Base-by-base conservation (phyloP, 1,140 invertebrate genomes). In the Venturia canescens region DNA sequence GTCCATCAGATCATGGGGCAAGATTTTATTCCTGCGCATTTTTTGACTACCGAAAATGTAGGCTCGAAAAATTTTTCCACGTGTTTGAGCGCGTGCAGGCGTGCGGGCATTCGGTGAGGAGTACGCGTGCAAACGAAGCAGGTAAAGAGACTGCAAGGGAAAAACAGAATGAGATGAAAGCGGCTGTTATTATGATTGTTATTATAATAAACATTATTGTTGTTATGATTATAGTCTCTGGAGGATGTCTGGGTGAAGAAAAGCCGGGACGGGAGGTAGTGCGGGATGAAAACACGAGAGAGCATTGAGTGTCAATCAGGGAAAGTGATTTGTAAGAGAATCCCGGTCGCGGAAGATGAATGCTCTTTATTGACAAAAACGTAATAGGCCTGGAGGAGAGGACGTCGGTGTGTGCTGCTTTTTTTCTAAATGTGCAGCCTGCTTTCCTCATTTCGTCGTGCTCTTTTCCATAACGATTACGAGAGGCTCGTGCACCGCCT, bases 221-320 rank as follows among this genome's bases (percentile, higher is more conserved):
- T 27, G 23, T 63, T 23, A 26, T 63, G n/a, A 26, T 26, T 23
- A 15, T 27, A 80, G 27, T 78, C 53, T 69, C 77, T 76, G 53
- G 79, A 74, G 78, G 85, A 86, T 84, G 81, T 63, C 69, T 78
- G 71, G 29, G 9, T 48, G 83, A 84, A 81, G 82, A 82, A 44
- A 44, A 44, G 38, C 38, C 7, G 11, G 7, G 38, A 44, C 11
- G 38, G 1, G 38, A 11, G 60, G 60, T n/a, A 53, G 60, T 63
- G 27, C 18, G 50, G 3, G 11, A 21, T 26, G 60, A 63, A 63
- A 63, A 63, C 60, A 23, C 21, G n/a, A 63, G 60, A 63, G n/a
- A 84, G 84, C 81, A 83, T 88, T 88, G 85, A 88, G 81, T 87
- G 88, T 88, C 88, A 87, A 89, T 89, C 88, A 89, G 88, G 82